These are phyloP conservation scores for Hemiprocne comata DNA, from an alignment of 2,113 vertebrate genomes.

Conservation along the genomic window DNA sequence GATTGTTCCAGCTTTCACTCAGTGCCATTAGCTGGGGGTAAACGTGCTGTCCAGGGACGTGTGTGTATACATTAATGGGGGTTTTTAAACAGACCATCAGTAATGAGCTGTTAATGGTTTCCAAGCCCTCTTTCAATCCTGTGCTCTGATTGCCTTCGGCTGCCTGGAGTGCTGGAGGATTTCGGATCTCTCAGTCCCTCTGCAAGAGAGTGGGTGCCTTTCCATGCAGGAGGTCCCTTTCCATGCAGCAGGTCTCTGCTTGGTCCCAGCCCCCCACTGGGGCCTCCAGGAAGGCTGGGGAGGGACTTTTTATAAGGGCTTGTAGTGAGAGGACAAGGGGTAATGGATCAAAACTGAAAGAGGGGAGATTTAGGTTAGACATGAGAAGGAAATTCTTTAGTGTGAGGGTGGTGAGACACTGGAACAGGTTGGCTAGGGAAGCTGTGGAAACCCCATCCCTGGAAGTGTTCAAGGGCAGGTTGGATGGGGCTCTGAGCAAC, in stretches of 20 bases:
- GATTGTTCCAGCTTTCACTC: slow-evolving; percentile 28
- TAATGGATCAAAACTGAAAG: no score
- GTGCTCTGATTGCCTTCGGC: neutral
- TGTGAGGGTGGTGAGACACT: no score
- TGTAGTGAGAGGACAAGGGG: no score
- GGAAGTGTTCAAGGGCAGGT: no score
- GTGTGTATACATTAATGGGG: slow-evolving; percentile 24
- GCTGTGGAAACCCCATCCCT: no score
- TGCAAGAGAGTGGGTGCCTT: neutral
- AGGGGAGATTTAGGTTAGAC: no score
- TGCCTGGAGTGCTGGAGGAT: rapidly evolving
- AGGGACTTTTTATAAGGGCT: no score
- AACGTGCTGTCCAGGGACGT: neutral
- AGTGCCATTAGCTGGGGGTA: slow-evolving; percentile 43
- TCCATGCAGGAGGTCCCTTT: neutral
- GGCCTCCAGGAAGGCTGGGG: rapidly evolving
- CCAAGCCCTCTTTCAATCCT: neutral
- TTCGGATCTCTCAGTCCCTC: rapidly evolving
- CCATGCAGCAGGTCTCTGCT: neutral
- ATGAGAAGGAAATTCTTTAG: no score
- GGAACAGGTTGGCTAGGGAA: no score
- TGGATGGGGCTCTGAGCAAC: no score
- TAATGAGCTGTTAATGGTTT: slow-evolving; percentile 68
- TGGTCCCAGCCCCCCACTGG: neutral
- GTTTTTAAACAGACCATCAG: slow-evolving; percentile 52